A percentile compares a stretch with the other conserved stretches of the same genome.
Evolutionary conservation across 30 jellyfish, hydroid and myxozoan genomes (phyloP).

Genomic region (Phacellophora camtschatica): DNA sequence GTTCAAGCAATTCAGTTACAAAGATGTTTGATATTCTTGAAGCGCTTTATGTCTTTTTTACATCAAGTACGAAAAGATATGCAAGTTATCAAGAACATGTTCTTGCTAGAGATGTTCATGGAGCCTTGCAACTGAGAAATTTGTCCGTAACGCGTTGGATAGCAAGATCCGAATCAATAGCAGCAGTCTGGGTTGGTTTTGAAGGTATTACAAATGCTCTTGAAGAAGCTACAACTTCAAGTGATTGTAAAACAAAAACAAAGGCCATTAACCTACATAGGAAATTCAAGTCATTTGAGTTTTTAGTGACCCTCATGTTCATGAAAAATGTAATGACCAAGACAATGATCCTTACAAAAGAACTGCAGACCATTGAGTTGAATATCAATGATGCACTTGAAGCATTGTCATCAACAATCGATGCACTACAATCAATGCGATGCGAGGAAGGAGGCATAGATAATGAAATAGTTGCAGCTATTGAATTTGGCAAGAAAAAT

Average conservation of each 20-base stretch:
- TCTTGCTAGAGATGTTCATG: not conserved
- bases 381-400: conserved; percentile 47
- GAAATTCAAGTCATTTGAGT: conserved; percentile 33
- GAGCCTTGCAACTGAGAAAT: conserved; percentile 30
- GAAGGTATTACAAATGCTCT: conserved; percentile 50
- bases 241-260: conserved; percentile 1
- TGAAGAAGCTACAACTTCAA: not conserved
- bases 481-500: conserved; percentile 23
- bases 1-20: too few relatives aligned
- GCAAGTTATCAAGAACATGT: not conserved
- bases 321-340: conserved; percentile 49
- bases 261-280: conserved; percentile 14
- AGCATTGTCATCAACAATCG: conserved; percentile 47
- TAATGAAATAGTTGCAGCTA: conserved; percentile 18
- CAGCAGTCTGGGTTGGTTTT: conserved; percentile 52
- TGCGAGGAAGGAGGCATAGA: not conserved
- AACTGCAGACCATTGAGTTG: conserved; percentile 24
- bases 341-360: conserved; percentile 52
- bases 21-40: conserved; percentile 16
- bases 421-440: conserved; percentile 16
- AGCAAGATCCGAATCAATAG: conserved; percentile 18
- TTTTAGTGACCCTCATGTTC: conserved; percentile 24
- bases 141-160: conserved; percentile 12
- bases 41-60: conserved; percentile 10
- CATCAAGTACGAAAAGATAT: conserved; percentile 26